Evolutionary conservation across 2,113 vertebrate genomes (phyloP), one percentile per base, ranked within the genome.

Genomic region (Dipodomys stephensi): DNA sequence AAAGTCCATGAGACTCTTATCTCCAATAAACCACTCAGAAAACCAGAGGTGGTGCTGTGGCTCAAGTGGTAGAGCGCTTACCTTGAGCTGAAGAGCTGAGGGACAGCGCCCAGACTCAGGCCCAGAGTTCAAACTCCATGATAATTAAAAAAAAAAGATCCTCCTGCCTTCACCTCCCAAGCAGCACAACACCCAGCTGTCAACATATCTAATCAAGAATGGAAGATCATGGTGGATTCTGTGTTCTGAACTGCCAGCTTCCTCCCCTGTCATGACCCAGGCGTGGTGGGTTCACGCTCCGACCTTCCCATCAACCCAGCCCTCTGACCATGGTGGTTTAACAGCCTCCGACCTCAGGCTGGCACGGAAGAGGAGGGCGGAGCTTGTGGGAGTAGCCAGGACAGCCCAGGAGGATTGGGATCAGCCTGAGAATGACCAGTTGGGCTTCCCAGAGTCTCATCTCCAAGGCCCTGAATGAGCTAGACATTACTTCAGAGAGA

Each of bases 251-350:
- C 77, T 6, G 0, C 71, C 74, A 13, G 65, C 65, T 85, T 73
- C 78, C 82, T 53, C 9, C 9, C 0, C 64, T 46, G 7, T 22
- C 67, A 72, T 18, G n/a, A 76, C 76, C 32, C 32, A 2, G 78
- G 87, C 60, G 0, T 28, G 68, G 67, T 0, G 20, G 83, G n/a
- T 20, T 4, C 39, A 23, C 65, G 30, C 27, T 39, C 87, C 16
- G 69, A 27, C 35, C 72, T 83, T 49, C 88, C 69, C 62, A 20
- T 83, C n/a, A 94, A 91, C 27, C 65, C 6, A 25, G 74, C 69
- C 76, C 77, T 88, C 71, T 86, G 68, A 78, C 46, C 65, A 67
- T 25, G 83, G 84, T 6, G 80, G 89, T 64, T 83, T 32, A 46
- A 18, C 83, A 77, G 91, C 74, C 77, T 53, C 4, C 28, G 79